Evolutionary conservation across 2,797 vertebrate genomes (phyloP), one percentile per base, ranked within the genome.

Genomic region (Danio choprae): DNA sequence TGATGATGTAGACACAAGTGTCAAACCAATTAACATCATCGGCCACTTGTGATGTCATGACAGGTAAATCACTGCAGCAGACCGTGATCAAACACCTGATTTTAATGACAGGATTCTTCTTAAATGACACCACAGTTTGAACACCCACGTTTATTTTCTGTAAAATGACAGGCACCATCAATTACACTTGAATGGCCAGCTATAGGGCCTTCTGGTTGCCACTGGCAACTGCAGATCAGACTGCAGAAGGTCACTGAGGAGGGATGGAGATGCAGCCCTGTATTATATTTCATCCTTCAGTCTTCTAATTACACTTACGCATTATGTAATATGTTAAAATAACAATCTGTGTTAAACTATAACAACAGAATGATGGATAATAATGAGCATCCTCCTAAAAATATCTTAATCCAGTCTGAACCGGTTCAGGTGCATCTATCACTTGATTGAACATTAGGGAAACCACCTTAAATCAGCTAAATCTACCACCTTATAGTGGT

Each of bases 211-310:
- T 70, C 20, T 22, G 8, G 67, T 79, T 69, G 46, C 77, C 77
- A 60, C 6, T 53, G 65, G 77, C 77, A 70, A 79, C 77, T 22
- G 77, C 64, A 78, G 36, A 67, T 56, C 62, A 63, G 56, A 7
- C 58, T 55, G 15, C 46, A 51, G 4, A 71, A 74, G 75, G 80
- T 80, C 79, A 83, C 22, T 43, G 18, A 58, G 67, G 41, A 48
- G 11, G n/a, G 56, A 69, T 29, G 68, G 67, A 67, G 67, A 72
- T 40, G 20, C 29, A 7, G 20, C 46, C 16, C 29, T n/a, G n/a
- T 63, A 82, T 81, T 36, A 40, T 41, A 74, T 36, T 59, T 83
- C 65, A 79, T 69, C 63, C 60, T 29, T 46, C 29, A 70, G 29
- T 51, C 29, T 41, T 70, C 0, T 0, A 78, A 69, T 53, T 22